Evolutionary conservation across 2,888 invertebrate species (phyloP).

Genomic region (Dicyrtomina minuta): DNA sequence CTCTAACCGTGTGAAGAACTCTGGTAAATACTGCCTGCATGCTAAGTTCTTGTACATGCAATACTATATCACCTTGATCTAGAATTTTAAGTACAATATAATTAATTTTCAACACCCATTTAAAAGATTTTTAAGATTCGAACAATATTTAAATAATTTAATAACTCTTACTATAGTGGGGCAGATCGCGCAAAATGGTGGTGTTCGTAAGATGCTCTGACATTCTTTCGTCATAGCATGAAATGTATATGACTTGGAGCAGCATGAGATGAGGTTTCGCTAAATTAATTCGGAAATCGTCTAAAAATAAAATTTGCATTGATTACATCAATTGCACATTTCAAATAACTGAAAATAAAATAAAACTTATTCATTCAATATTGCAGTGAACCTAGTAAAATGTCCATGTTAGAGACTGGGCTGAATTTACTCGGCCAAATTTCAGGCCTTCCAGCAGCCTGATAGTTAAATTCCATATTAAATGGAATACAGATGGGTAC

Average conservation of each 20-base stretch:
- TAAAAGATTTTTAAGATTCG: not conserved
- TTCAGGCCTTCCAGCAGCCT: slow-evolving; percentile 11
- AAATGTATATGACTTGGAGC: slow-evolving; percentile 31
- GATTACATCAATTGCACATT: not conserved
- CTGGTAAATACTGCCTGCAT: slow-evolving; percentile 26
- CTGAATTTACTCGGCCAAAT: slow-evolving; percentile 12
- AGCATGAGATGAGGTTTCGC: slow-evolving; percentile 37
- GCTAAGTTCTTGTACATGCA: slow-evolving; percentile 16
- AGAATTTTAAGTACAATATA: not conserved
- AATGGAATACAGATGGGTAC: slow-evolving; percentile 28
- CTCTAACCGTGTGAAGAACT: slow-evolving; percentile 17
- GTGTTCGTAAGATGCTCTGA: slow-evolving; percentile 39
- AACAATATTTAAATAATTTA: not conserved
- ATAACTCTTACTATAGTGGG: slow-evolving; percentile 23
- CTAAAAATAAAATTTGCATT: slow-evolving; percentile 19
- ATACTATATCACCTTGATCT: slow-evolving; percentile 23
- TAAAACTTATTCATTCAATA: too few relatives aligned
- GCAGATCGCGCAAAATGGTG: slow-evolving; percentile 37
- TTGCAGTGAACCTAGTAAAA: slow-evolving; percentile 11
- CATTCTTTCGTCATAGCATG: slow-evolving; percentile 35
- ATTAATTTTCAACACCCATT: not conserved
- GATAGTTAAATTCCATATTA: slow-evolving; percentile 29
- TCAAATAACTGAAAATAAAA: not conserved
- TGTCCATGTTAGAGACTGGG: slow-evolving; percentile 10
- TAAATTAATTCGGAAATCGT: slow-evolving; percentile 32